Evolutionary conservation across 1,140 invertebrate genomes (phyloP).

Genomic region (Wasmannia auropunctata): DNA sequence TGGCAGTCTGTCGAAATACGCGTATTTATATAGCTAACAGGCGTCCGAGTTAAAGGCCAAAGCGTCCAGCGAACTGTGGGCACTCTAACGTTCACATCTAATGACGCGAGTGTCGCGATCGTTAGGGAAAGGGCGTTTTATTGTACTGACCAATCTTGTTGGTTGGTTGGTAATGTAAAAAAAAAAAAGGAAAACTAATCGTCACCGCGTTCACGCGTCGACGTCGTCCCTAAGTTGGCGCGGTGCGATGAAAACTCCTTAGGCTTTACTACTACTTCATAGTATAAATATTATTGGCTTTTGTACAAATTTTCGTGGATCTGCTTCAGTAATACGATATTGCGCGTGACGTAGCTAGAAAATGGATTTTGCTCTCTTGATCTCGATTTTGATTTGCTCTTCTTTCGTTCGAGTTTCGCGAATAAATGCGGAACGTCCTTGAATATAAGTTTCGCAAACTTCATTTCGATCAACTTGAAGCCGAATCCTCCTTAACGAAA

Average conservation of each 20-base stretch:
- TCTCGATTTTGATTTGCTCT: background rate
- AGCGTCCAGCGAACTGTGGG: slow-evolving; percentile 9
- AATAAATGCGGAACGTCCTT: background rate
- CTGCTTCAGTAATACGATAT: slow-evolving; percentile 3
- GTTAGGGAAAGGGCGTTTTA: slow-evolving; percentile 22
- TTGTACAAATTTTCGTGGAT: slow-evolving; percentile 33
- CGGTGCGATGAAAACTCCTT: slow-evolving; percentile 20
- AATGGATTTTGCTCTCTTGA: background rate
- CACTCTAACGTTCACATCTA: slow-evolving; percentile 1
- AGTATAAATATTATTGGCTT: slow-evolving; percentile 37
- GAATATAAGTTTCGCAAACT: slow-evolving; percentile 17
- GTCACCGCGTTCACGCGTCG: background rate
- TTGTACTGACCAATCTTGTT: slow-evolving; percentile 31
- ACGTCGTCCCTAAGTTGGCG: background rate
- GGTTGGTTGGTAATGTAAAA: slow-evolving; percentile 18
- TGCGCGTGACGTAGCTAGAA: background rate
- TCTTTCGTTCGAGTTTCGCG: too few species aligned
- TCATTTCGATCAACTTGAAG: background rate
- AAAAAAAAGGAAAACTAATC: too few species aligned
- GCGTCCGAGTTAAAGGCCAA: background rate
- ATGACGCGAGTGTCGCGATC: slow-evolving; percentile 9
- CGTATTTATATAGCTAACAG: slow-evolving; percentile 56
- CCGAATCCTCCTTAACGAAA: background rate
- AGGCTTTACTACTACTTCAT: slow-evolving; percentile 3
- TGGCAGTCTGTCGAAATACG: slow-evolving; percentile 72